Base-by-base conservation (phyloP, 2,888 invertebrate genomes). In the Crossocerus cetratus region DNA sequence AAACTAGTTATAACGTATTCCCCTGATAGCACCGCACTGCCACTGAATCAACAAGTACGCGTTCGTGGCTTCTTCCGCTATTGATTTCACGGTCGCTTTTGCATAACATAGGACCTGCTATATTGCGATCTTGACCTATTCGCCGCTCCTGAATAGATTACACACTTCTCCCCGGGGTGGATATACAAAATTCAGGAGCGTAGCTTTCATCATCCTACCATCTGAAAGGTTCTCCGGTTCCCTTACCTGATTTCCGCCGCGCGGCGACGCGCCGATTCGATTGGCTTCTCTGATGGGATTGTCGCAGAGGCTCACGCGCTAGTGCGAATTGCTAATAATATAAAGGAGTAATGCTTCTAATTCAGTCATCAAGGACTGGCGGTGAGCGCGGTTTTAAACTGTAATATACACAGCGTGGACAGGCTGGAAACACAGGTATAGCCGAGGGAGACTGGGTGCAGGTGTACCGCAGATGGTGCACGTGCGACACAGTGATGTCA, bases 401-500 rank as follows among this genome's bases (percentile, higher is more conserved):
- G 60, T 60, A 66, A 72, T 66, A 60, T 43, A 54, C 22, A 57
- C 53, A 44, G 64, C 66, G 53, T 43, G 62, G 65, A 64, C 53
- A 56, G 20, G 23, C 54, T 65, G 53, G 73, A 76, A 78, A 81
- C 69, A 74, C 54, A 49, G 60, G 16, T 11, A n/a, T n/a, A n/a
- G 49, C n/a, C 11, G 16, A 49, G 16, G 16, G 49, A 49, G 49
- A 65, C 64, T 62, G n/a, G 59, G 65, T 72, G 67, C 82, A 82
- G 73, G 77, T 83, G 78, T 57, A 74, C 64, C 58, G 54, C 77
- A 73, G 76, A 74, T 69, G 73, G 62, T 74, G 74, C 80, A 83
- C 80, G 84, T 85, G 85, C 71, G 62, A 61, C 71, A 43, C 18
- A 58, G 70, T 83, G 84, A 84, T 81, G 81, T 82, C 82, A 83